phyloP scores from a whole-genome alignment of 2,888 invertebrate species.

The Platycheirus albimanus region DNA sequence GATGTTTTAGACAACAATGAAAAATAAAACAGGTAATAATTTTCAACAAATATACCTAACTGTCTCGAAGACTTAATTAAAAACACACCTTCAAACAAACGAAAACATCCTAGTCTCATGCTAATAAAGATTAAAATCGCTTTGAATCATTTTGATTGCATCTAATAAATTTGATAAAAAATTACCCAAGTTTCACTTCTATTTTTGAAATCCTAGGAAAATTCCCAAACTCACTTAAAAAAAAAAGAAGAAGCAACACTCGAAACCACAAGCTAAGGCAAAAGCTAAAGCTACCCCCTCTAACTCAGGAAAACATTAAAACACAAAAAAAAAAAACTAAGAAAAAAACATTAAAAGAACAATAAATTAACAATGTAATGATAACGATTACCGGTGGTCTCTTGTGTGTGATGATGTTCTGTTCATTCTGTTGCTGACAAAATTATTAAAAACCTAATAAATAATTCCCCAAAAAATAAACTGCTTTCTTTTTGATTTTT shows the following conservation, averaged over 20 bases:
- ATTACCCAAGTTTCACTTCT: not conserved
- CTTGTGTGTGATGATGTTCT: not conserved
- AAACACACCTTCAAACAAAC: not conserved
- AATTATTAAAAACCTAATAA: constrained; percentile 30
- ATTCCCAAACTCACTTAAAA: not conserved
- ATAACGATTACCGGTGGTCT: constrained; percentile 20
- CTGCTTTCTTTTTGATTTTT: constrained; percentile 4
- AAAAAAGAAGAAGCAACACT: not conserved
- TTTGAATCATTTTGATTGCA: not conserved
- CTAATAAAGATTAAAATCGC: constrained; percentile 17
- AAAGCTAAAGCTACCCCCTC: not conserved
- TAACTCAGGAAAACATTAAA: too few relatives aligned
- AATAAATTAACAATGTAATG: constrained; percentile 36
- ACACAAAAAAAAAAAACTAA: too few relatives aligned
- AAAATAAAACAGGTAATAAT: too few relatives aligned
- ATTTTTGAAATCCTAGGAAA: constrained; percentile 2
- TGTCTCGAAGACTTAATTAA: not conserved
- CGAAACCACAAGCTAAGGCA: too few relatives aligned
- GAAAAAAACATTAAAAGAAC: constrained; percentile 12
- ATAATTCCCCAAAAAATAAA: constrained; percentile 18
- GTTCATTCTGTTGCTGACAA: constrained; percentile 21
- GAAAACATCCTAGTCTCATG: too few relatives aligned
- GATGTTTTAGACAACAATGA: too few relatives aligned
- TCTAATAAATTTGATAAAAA: constrained; percentile 13
- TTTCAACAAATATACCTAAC: not conserved